Evolutionary conservation across 1,140 invertebrate species (phyloP).

Genomic region (Eriocheir sinensis): DNA sequence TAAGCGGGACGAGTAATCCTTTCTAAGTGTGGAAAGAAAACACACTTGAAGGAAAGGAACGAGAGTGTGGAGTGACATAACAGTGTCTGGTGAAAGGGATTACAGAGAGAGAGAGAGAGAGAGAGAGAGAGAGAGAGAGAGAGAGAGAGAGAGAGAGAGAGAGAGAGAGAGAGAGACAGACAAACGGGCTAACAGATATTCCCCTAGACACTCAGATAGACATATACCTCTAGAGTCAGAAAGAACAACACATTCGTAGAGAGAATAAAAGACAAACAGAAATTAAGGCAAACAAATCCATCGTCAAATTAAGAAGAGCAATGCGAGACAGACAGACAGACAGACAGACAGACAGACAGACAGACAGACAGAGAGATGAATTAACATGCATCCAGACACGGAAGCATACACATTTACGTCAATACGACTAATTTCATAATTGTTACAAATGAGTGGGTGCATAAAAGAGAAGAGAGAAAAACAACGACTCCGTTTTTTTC

Average conservation of each 20-base stretch:
- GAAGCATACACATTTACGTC: not conserved
- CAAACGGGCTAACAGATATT: not conserved
- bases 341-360: conserved; percentile 36
- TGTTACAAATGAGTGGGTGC: no score
- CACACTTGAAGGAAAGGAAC: not conserved
- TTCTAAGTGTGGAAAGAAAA: not conserved
- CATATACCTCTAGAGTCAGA: not conserved
- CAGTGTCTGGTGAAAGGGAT: not conserved
- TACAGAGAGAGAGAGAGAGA: not conserved
- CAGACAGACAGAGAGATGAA: conserved; percentile 37
- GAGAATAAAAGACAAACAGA: not conserved
- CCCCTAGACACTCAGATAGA: not conserved
- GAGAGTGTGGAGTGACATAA: not conserved
- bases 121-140: conserved; percentile 13
- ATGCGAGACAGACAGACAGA: not conserved
- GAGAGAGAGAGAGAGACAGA: conserved; percentile 10
- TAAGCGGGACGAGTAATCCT: not conserved
- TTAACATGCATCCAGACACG: not conserved
- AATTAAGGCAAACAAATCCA: not conserved
- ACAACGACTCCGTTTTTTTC: no score
- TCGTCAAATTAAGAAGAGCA: no score
- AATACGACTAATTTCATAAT: no score
- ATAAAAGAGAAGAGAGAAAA: no score
- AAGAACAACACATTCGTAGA: not conserved
- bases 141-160: conserved; percentile 30